phyloP scores from a whole-genome alignment of 1,140 invertebrate genomes.

The Ostrea denselamellosa region DNA sequence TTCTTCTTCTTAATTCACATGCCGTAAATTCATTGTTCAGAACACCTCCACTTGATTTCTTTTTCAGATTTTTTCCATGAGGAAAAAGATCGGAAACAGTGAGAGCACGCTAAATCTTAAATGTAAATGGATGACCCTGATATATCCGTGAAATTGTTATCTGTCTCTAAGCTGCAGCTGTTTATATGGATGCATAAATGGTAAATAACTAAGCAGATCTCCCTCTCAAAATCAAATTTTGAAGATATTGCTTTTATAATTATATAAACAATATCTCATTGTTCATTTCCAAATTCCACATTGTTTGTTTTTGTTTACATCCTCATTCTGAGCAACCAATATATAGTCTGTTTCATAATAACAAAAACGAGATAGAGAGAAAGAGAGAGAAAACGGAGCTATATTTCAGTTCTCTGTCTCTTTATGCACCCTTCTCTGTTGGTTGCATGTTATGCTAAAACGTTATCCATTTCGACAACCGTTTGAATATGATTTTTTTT shows the following conservation, averaged over 20 bases:
- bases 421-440: too few species aligned
- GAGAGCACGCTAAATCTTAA: neutral
- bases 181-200: too few species aligned
- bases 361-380: too few species aligned
- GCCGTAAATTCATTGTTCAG: neutral
- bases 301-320: conserved; percentile 37
- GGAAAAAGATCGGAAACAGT: neutral
- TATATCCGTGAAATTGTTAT: too few species aligned
- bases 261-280: neutral
- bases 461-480: too few species aligned
- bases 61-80: neutral
- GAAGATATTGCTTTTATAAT: too few species aligned
- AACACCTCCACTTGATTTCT: neutral
- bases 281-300: neutral
- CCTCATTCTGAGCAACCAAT: conserved; percentile 21
- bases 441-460: too few species aligned
- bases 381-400: neutral
- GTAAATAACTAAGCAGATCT: too few species aligned
- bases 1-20: neutral
- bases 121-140: neutral
- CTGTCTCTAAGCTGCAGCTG: too few species aligned
- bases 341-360: conserved; percentile 13
- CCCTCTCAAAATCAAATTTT: too few species aligned
- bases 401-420: too few species aligned
- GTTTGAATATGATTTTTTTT: too few species aligned